Conservation (phyloP, 2,113 vertebrate species). For the Ciconia stormi region DNA sequence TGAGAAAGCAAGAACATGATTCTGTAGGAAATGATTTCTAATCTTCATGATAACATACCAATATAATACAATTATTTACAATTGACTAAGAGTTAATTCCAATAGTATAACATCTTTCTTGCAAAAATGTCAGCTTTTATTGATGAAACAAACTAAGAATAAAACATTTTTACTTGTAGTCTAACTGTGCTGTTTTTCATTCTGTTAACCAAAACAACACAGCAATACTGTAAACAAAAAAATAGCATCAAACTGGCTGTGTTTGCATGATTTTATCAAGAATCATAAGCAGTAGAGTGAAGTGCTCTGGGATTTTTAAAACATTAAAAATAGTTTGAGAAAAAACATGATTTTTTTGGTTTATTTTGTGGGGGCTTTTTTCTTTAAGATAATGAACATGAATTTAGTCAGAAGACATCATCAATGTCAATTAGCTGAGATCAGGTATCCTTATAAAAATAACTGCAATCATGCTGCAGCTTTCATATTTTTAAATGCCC, state of each 20-base stretch:
- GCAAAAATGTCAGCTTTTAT: constrained; percentile 82
- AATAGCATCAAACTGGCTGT: constrained; percentile 76
- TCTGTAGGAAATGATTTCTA: constrained; percentile 84
- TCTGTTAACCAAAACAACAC: constrained; percentile 80
- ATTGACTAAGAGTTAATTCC: constrained; percentile 86
- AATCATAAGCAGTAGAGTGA: constrained; percentile 52
- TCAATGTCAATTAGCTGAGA: not conserved
- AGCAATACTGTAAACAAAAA: constrained; percentile 81
- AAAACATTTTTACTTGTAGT: constrained; percentile 79
- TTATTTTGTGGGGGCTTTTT: not conserved
- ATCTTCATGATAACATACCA: constrained; percentile 83
- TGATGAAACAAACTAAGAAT: constrained; percentile 84
- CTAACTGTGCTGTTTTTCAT: constrained; percentile 79
- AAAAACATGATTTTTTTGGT: not conserved
- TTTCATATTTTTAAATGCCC: not conserved
- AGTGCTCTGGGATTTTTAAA: constrained; percentile 29
- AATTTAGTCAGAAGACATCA: not conserved
- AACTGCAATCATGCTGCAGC: not conserved
- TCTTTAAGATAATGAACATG: not conserved
- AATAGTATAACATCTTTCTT: constrained; percentile 82
- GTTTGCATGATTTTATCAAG: constrained; percentile 76
- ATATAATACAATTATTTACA: constrained; percentile 87
- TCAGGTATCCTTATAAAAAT: not conserved
- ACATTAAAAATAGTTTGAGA: not conserved
- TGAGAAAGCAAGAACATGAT: constrained; percentile 84